These are phyloP conservation scores for Agonopterix arenella DNA, from an alignment of 2,888 invertebrate species.

Conservation along the genomic window DNA sequence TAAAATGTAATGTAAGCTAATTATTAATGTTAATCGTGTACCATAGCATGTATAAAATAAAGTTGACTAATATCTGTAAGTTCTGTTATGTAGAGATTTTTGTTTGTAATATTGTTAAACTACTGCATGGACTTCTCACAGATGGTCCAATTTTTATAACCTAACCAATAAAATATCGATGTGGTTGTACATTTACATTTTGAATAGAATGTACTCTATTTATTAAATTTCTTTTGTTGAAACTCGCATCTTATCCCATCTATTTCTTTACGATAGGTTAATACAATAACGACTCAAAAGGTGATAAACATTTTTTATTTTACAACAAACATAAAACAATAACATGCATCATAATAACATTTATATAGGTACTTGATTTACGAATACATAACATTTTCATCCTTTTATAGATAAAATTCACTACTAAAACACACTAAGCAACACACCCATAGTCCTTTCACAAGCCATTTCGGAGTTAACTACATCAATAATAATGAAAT, in stretches of 20 bases:
- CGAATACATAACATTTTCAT: background rate
- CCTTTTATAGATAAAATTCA: no score
- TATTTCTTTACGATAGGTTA: conserved; percentile 18
- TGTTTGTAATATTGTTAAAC: conserved; percentile 76
- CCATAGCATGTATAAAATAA: conserved; percentile 72
- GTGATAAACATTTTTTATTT: background rate
- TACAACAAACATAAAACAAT: conserved; percentile 10
- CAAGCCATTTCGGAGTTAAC: no score
- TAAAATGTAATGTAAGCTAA: conserved; percentile 64
- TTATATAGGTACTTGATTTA: background rate
- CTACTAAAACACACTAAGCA: no score
- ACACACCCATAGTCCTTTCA: no score
- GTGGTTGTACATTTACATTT: conserved; percentile 77
- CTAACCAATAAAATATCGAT: conserved; percentile 77
- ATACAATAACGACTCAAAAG: background rate
- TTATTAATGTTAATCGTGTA: conserved; percentile 73
- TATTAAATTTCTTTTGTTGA: conserved; percentile 71
- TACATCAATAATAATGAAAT: no score
- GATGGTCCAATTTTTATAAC: conserved; percentile 76
- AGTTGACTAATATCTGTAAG: conserved; percentile 76
- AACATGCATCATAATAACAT: background rate
- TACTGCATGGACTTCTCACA: conserved; percentile 67
- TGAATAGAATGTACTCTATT: conserved; percentile 74
- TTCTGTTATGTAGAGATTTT: conserved; percentile 77
- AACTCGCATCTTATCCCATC: conserved; percentile 44